These are phyloP conservation scores for Pemphigus obesinymphae DNA, from an alignment of 1,140 invertebrate species.

Conservation along the genomic window DNA sequence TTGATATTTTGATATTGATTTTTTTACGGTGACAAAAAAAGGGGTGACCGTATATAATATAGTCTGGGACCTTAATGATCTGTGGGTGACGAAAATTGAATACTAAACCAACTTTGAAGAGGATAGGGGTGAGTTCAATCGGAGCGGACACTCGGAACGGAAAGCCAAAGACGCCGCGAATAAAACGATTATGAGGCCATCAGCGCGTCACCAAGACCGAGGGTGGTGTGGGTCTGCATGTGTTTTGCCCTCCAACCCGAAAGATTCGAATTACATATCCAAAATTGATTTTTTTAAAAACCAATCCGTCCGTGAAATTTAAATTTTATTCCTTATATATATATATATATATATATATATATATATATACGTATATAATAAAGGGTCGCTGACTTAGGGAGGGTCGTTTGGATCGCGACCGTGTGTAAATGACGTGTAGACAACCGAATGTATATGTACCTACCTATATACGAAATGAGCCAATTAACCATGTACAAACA, in stretches of 20 bases:
- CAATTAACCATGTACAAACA: constrained; percentile 33
- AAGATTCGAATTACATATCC: constrained; percentile 33
- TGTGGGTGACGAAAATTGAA: background rate
- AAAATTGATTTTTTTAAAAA: constrained; percentile 31
- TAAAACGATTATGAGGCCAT: constrained; percentile 34
- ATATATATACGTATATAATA: background rate
- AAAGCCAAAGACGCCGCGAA: constrained; percentile 7
- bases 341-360: background rate
- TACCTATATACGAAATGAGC: constrained; percentile 9
- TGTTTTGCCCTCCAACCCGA: background rate
- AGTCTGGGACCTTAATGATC: background rate
- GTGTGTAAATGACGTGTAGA: constrained; percentile 36
- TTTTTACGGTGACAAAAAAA: background rate
- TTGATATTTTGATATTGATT: no score
- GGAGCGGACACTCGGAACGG: background rate
- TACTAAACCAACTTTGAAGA: constrained; percentile 24
- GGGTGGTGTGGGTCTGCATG: background rate
- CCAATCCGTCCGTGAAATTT: constrained; percentile 33
- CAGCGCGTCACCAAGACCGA: background rate
- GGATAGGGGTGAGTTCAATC: constrained; percentile 21
- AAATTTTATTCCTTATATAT: constrained; percentile 6
- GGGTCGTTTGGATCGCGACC: constrained; percentile 1
- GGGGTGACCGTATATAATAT: background rate
- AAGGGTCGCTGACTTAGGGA: background rate
- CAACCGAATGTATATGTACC: background rate